Evolutionary conservation across 1,140 invertebrate species (phyloP).

Genomic region (Globodera rostochiensis): DNA sequence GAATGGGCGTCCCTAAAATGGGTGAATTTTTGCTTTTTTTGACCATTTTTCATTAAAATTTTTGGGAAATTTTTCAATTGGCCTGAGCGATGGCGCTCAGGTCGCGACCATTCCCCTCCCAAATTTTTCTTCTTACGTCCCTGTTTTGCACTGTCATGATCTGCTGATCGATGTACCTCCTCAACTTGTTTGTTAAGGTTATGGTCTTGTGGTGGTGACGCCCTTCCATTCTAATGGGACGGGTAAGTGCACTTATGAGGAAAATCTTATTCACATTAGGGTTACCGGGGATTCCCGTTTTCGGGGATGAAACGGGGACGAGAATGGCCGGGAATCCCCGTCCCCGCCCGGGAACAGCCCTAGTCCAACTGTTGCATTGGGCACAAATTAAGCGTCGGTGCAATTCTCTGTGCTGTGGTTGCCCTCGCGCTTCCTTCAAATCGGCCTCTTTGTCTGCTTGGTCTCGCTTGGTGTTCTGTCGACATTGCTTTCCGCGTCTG

Average conservation of each 20-base stretch:
- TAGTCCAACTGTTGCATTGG: no score
- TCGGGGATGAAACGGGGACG: no score
- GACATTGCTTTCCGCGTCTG: neutral
- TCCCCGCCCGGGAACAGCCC: no score
- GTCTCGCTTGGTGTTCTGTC: neutral
- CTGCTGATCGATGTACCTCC: neutral
- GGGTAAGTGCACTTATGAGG: neutral
- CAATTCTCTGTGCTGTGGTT: slow-evolving; percentile 8
- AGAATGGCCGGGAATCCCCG: no score
- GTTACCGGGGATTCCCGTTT: no score
- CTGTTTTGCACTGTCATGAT: neutral
- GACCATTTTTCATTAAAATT: neutral
- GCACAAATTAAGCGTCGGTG: neutral
- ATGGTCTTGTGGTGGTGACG: neutral
- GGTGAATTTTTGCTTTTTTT: slow-evolving; percentile 6
- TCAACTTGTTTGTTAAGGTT: neutral
- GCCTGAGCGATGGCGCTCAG: neutral
- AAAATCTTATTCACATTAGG: no score
- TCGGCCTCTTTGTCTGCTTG: neutral
- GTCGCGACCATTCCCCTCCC: neutral
- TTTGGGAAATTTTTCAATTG: no score
- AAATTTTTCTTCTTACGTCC: neutral
- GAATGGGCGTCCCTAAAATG: slow-evolving; percentile 50
- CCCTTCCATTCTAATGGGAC: neutral
- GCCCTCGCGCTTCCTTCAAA: neutral